Evolutionary conservation across 2,113 vertebrate genomes (phyloP).

Genomic region (Eublepharis macularius): DNA sequence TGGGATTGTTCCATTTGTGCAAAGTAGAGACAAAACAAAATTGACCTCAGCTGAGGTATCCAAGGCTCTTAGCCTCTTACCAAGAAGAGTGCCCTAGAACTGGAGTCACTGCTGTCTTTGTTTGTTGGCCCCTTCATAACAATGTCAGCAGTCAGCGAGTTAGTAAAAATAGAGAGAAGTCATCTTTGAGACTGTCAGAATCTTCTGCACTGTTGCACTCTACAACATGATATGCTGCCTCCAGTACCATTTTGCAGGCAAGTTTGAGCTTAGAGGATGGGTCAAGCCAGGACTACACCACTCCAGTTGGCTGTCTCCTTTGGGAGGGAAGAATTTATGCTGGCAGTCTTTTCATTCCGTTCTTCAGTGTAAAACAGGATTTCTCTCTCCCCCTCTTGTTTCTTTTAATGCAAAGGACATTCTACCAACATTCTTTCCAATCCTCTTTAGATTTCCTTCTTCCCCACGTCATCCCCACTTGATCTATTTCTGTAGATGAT

Average conservation of each 20-base stretch:
- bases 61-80: constrained; percentile 48
- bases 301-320: constrained; percentile 63
- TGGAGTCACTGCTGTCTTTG: constrained; percentile 52
- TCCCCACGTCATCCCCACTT: background rate
- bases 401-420: constrained; percentile 48
- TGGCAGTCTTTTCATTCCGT: constrained; percentile 30
- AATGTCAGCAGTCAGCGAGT: constrained; percentile 52
- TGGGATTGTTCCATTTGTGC: background rate
- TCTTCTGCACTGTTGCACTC: constrained; percentile 70
- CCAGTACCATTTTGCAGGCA: constrained; percentile 68
- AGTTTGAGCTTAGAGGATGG: constrained; percentile 71
- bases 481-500: background rate
- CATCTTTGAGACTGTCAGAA: constrained; percentile 68
- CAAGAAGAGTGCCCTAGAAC: constrained; percentile 65
- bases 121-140: constrained; percentile 62
- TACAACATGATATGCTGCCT: constrained; percentile 57
- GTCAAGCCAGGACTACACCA: constrained; percentile 68
- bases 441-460: constrained; percentile 25
- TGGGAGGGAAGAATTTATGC: constrained; percentile 60
- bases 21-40: constrained; percentile 28
- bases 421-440: background rate
- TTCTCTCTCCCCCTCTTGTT: constrained; percentile 12
- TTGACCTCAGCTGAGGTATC: constrained; percentile 15
- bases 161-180: constrained; percentile 59
- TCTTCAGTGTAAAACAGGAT: constrained; percentile 47